phyloP scores from a whole-genome alignment of 2,113 vertebrate genomes.

The Lasiurus cinereus region DNA sequence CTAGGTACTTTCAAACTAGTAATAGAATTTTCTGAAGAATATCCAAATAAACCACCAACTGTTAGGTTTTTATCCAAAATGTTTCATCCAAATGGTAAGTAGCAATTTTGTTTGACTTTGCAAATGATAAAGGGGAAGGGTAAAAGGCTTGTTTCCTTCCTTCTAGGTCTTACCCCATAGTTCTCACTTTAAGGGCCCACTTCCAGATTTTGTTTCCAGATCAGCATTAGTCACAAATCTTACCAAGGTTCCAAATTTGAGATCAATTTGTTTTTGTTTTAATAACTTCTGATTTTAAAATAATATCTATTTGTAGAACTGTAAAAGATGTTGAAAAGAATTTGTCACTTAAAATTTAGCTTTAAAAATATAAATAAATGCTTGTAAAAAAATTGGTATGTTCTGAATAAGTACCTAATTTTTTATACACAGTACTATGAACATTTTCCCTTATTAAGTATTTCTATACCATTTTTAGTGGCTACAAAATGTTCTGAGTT shows the following conservation, averaged over 20 bases:
- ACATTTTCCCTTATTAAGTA: background rate
- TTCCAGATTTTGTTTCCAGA: background rate
- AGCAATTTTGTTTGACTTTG: slow-evolving; percentile 60
- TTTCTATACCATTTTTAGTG: background rate
- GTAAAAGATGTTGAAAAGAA: slow-evolving; percentile 26
- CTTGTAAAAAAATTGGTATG: background rate
- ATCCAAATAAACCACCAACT: slow-evolving; percentile 99
- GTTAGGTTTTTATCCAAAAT: slow-evolving; percentile 99
- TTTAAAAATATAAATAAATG: slow-evolving; percentile 33
- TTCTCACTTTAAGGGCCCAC: background rate
- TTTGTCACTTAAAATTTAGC: slow-evolving; percentile 4
- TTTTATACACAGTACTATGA: background rate
- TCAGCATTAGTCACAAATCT: background rate
- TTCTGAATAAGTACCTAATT: background rate
- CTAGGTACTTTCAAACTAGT: slow-evolving; percentile 99
- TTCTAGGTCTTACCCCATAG: background rate
- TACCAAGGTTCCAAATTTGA: slow-evolving; percentile 17
- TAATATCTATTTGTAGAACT: slow-evolving; percentile 25
- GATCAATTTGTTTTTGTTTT: slow-evolving; percentile 29
- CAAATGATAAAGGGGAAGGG: background rate
- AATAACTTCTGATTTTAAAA: slow-evolving; percentile 46
- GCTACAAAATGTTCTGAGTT: background rate
- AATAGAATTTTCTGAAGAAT: slow-evolving; percentile 99
- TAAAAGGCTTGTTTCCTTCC: background rate
- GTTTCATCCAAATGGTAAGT: slow-evolving; percentile 99